phyloP scores from a whole-genome alignment of 2,113 vertebrate species.

The Cololabis saira region DNA sequence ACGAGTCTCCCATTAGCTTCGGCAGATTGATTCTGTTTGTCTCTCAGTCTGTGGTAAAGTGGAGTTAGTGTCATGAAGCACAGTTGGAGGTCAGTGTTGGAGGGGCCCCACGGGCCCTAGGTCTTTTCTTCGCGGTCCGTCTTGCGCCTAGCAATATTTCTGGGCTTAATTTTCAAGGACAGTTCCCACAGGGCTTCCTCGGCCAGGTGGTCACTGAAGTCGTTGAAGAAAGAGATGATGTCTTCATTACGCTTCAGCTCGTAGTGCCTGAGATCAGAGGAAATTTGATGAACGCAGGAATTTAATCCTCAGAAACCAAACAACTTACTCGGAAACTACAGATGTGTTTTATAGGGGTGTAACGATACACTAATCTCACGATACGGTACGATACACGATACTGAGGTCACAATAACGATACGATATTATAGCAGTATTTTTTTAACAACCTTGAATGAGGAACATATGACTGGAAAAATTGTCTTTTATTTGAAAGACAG shows the following conservation, averaged over 20 bases:
- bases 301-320: constrained; percentile 12
- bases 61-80: constrained; percentile 77
- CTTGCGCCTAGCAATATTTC: constrained; percentile 91
- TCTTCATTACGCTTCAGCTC: constrained; percentile 95
- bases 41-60: constrained; percentile 75
- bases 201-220: constrained; percentile 97
- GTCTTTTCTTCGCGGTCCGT: constrained; percentile 97
- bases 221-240: constrained; percentile 97
- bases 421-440: no score
- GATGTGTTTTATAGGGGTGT: no score
- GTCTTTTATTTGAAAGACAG: no score
- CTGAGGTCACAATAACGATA: no score
- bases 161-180: constrained; percentile 97
- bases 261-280: constrained; percentile 86
- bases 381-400: no score
- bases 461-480: no score
- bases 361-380: no score
- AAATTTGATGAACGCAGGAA: constrained; percentile 2
- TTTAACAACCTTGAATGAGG: no score
- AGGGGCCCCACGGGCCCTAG: constrained; percentile 72
- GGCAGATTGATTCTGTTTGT: constrained; percentile 57
- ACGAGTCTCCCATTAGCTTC: constrained; percentile 55
- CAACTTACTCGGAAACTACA: not conserved
- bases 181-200: constrained; percentile 98
- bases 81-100: constrained; percentile 68